These are phyloP conservation scores for Lepilemur septentrionalis DNA, from an alignment of 2,797 vertebrate species.

Conservation along the genomic window DNA sequence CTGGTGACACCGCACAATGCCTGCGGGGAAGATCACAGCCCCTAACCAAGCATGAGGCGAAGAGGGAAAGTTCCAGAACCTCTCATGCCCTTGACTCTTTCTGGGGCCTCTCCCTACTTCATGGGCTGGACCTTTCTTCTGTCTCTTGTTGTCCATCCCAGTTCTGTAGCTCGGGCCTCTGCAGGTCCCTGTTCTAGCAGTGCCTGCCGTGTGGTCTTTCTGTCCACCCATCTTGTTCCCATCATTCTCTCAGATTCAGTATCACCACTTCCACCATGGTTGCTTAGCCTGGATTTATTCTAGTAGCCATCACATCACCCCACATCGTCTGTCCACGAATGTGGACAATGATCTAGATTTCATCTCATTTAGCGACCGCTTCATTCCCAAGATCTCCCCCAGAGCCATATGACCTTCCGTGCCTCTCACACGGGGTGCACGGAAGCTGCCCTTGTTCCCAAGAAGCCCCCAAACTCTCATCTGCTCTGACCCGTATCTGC, in stretches of 20 bases:
- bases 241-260: neutral
- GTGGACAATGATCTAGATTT: fast-evolving
- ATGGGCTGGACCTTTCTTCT: neutral
- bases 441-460: neutral
- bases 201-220: neutral
- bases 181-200: fast-evolving
- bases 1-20: neutral
- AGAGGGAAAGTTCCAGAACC: neutral
- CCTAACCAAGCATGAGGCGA: neutral
- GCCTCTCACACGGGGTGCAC: neutral
- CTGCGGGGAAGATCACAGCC: neutral
- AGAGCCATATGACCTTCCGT: neutral
- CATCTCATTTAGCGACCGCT: neutral
- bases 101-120: neutral
- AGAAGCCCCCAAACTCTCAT: neutral
- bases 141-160: neutral
- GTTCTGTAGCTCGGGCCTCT: neutral
- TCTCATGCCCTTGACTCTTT: neutral
- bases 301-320: neutral
- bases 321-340: fast-evolving
- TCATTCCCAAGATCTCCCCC: neutral
- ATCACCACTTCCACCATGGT: neutral
- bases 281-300: neutral
- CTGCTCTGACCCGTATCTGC: neutral
- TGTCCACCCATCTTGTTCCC: neutral